phyloP scores from a whole-genome alignment of 2,113 vertebrate species.

The Crotalus helleri region DNA sequence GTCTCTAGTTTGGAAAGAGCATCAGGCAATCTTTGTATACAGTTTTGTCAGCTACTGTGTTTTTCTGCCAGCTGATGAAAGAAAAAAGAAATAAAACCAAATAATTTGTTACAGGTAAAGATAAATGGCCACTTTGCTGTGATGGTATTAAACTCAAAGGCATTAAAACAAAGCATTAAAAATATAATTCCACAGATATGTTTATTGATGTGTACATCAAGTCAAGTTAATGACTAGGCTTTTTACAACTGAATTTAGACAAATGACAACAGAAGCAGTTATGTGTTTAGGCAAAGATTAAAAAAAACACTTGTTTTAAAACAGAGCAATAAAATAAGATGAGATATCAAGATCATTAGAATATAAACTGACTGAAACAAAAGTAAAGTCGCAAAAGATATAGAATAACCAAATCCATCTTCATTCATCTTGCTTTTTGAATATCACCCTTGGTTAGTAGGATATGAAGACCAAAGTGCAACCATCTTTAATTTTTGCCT shows the following conservation, averaged over 20 bases:
- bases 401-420: neutral
- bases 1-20: neutral
- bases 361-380: conserved; percentile 20
- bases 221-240: conserved; percentile 29
- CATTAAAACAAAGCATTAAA: neutral
- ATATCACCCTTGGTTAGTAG: neutral
- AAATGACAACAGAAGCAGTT: conserved; percentile 32
- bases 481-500: conserved; percentile 6
- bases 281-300: conserved; percentile 28
- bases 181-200: conserved; percentile 1
- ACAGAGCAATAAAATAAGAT: conserved; percentile 35
- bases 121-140: neutral
- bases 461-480: neutral
- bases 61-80: neutral
- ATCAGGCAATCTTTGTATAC: conserved; percentile 11
- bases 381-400: conserved; percentile 3
- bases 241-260: conserved; percentile 29
- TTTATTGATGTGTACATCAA: conserved; percentile 26
- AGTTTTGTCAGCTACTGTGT: conserved; percentile 10
- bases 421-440: neutral
- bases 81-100: neutral
- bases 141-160: neutral
- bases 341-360: conserved; percentile 32
- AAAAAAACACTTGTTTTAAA: conserved; percentile 21
- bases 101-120: neutral